Base-by-base conservation (phyloP, 2,797 vertebrate genomes). In the Jordanella pulchra region DNA sequence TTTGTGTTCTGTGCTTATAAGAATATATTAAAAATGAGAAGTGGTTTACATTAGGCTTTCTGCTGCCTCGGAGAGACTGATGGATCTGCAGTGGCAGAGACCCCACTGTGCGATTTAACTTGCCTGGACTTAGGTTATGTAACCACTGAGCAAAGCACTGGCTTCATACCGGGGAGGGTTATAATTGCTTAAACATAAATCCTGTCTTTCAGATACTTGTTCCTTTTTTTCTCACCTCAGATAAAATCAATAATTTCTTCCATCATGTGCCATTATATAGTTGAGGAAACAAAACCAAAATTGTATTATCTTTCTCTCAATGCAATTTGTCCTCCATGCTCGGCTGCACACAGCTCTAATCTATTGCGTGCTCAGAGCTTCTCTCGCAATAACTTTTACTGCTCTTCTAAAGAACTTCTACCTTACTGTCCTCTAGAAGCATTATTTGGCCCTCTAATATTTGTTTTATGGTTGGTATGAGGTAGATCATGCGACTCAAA, bases 301-400 rank as follows among this genome's bases (percentile, higher is more conserved):
- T 76, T 67, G 75, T 77, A 75, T 10, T 32, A 73, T 76, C 75
- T 71, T 82, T 81, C 70, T 84, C 85, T 81, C 77, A 81, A 80
- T 86, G 82, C 80, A 87, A 91, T 91, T 91, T 90, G 86, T 89
- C 89, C 89, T 91, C 85, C 76, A 85, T 89, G 85, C 89, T 87
- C 80, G 75, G 80, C 76, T 82, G 85, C 85, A 72, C 87, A 89
- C 79, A 85, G 82, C 88, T 84, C 80, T 85, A 87, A 90, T 90
- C 83, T 86, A 84, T 88, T 85, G 82, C 86, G 87, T 78, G 80
- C 86, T 87, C 83, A 67, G 72, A 81, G 71, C 67, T 64, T 81
- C 73, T 72, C 70, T 80, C 56, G 79, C 67, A 72, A 63, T 79
- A 55, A 61, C 78, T 80, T 84, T 64, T 72, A 69, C 73, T 78